Base-by-base conservation (phyloP, 2,888 invertebrate species). In the Apocheima hispidaria region DNA sequence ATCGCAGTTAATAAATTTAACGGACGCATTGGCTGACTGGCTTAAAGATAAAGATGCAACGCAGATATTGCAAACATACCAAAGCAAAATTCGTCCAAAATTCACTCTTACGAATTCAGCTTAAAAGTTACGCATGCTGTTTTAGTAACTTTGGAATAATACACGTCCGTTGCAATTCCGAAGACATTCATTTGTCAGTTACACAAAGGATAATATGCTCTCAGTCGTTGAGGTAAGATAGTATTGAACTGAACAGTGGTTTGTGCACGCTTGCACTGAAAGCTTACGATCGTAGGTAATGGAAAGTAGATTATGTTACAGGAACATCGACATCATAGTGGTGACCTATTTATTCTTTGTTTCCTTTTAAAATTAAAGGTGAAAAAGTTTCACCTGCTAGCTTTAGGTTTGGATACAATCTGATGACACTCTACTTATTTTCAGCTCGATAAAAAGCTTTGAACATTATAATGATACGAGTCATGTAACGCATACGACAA, bases 1-100 rank as follows among this genome's bases (percentile, higher is more conserved):
- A 92, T 92, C 92, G 90, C 89, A 84, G 90, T 91, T 89, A 91
- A 92, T 92, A 92, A 92, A 92, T 92, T 90, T 88, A 84, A 84
- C 81, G 83, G 76, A 79, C 82, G 87, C 88, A 88, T 86, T 85
- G 85, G 82, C 79, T 84, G 84, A 84, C 84, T 84, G 83, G 82
- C 83, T 82, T 84, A 76, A 83, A 83, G 90, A 90, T 91, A 91
- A 91, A 89, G 90, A 85, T 85, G 84, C 85, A 82, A 79, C 83
- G 82, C 56, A 82, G 81, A 82, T 76, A 71, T 70, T 63, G 66
- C 78, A 79, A 75, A 67, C 63, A 65, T 67, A 61, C 51, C 53
- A 43, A 59, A 58, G 46, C 23, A 56, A 41, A 43, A 43, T 4
- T 51, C 46, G 36, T 41, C 33, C 64, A 7, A 75, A 73, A 68